phyloP scores from a whole-genome alignment of 1,140 invertebrate species.

The Micrasema minimum region DNA sequence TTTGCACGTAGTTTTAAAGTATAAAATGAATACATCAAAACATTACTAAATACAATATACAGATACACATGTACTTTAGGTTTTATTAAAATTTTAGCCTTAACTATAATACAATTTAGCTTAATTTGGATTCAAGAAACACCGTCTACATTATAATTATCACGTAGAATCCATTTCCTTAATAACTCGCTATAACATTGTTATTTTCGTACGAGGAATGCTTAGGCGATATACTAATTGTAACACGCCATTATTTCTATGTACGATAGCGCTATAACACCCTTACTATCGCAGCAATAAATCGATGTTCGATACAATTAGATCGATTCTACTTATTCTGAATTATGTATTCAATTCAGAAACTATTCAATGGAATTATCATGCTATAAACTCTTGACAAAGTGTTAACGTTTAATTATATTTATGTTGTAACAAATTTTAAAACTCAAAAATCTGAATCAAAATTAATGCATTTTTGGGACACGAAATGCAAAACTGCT shows the following conservation, averaged over 20 bases:
- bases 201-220: constrained; percentile 45
- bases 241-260: constrained; percentile 47
- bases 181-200: constrained; percentile 41
- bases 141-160: constrained; percentile 19
- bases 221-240: constrained; percentile 51
- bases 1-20: too few species aligned
- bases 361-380: too few species aligned
- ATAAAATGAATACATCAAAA: too few species aligned
- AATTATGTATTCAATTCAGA: background rate
- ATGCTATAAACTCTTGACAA: too few species aligned
- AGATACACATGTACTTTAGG: too few species aligned
- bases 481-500: too few species aligned
- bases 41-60: too few species aligned
- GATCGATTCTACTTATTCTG: background rate
- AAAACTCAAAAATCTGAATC: too few species aligned
- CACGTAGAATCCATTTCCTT: constrained; percentile 49
- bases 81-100: too few species aligned
- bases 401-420: too few species aligned
- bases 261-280: background rate
- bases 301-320: constrained; percentile 12
- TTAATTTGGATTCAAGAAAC: background rate
- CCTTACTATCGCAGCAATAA: background rate
- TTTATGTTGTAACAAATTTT: too few species aligned
- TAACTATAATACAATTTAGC: background rate
- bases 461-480: too few species aligned